phyloP scores from a whole-genome alignment of 2,113 vertebrate species.

The Sylvietta virens region DNA sequence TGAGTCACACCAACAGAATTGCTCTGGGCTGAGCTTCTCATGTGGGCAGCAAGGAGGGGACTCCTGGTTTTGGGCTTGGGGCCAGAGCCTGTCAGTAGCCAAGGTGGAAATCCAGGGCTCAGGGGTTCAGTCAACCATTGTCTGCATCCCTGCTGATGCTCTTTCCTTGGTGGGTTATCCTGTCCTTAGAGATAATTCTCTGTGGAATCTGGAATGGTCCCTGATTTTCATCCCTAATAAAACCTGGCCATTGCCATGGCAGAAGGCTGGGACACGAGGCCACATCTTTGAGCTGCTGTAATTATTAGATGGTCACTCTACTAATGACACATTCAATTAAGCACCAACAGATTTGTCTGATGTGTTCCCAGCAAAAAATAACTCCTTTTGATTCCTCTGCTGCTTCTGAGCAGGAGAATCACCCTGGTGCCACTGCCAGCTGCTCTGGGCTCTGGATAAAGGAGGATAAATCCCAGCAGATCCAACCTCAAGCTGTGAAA shows the following conservation, averaged over 20 bases:
- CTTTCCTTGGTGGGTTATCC: neutral
- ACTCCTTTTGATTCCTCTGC: neutral
- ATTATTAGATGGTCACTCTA: neutral
- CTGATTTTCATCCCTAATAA: neutral
- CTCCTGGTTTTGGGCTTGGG: neutral
- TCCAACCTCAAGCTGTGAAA: neutral
- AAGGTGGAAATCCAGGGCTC: neutral
- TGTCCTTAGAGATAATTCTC: neutral
- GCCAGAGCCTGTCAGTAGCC: neutral
- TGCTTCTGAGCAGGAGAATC: neutral
- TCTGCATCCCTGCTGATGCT: neutral
- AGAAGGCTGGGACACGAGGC: neutral
- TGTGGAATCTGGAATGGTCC: neutral
- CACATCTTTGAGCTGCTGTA: rapidly evolving
- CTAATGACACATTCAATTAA: neutral
- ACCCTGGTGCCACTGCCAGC: neutral
- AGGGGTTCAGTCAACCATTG: neutral
- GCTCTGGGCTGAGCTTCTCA: neutral
- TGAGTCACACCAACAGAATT: neutral
- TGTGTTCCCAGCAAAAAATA: neutral
- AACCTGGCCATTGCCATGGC: neutral
- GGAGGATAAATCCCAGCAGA: neutral
- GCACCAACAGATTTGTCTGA: neutral
- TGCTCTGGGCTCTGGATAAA: neutral
- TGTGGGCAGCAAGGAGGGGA: neutral